These are phyloP conservation scores for Clepsis dumicolana DNA, from an alignment of 2,888 invertebrate species.

Conservation along the genomic window DNA sequence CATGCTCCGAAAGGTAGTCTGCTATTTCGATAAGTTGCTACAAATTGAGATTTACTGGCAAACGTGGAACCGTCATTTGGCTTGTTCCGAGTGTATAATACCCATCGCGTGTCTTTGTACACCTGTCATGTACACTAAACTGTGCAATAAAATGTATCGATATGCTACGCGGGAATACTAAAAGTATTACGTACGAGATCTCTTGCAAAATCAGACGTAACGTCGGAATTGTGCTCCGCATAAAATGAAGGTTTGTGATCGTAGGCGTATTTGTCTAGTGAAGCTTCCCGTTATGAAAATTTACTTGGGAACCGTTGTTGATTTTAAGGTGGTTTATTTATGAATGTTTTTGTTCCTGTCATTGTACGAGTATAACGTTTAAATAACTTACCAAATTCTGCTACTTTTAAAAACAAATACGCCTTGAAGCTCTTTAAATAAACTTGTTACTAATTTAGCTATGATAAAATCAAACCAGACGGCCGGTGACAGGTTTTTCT, in stretches of 20 bases:
- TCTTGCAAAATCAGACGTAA: constrained; percentile 37
- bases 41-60: too few relatives aligned
- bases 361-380: background rate
- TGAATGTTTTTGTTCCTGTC: background rate
- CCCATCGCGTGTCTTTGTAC: constrained; percentile 2
- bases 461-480: constrained; percentile 2
- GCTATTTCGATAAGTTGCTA: too few relatives aligned
- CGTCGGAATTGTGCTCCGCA: constrained; percentile 15
- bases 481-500: background rate
- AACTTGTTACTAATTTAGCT: background rate
- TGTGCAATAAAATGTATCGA: constrained; percentile 36
- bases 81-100: background rate
- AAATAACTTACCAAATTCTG: background rate
- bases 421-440: background rate
- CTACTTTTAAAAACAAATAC: background rate
- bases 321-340: constrained; percentile 13
- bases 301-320: background rate
- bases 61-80: too few relatives aligned
- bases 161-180: constrained; percentile 22
- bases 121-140: constrained; percentile 31
- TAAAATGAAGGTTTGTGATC: background rate
- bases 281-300: constrained; percentile 1
- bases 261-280: background rate
- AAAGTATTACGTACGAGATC: constrained; percentile 18
- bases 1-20: too few relatives aligned